Base-by-base conservation (phyloP, 2,888 invertebrate genomes). In the Drosophila fungiperda region DNA sequence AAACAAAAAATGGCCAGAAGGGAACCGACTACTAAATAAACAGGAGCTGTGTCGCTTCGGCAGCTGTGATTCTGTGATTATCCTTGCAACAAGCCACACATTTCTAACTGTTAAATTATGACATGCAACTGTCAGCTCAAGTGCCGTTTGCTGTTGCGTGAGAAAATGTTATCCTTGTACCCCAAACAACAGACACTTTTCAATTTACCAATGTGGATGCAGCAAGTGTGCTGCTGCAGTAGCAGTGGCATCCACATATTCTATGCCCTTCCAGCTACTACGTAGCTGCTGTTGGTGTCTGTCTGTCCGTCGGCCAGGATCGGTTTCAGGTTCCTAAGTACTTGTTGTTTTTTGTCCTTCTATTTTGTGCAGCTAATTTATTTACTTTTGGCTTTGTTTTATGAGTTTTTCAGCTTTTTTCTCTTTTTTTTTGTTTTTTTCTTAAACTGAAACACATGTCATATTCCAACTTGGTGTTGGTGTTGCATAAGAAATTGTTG, bases 101-200 rank as follows among this genome's bases (percentile, higher is more conserved):
- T 76, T 84, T 71, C 57, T 73, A 80, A 74, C 87, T 82, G 86
- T 82, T 88, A 86, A 87, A 90, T 87, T 87, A 87, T 87, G 87
- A 90, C 89, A 82, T 88, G 76, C 78, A 80, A 87, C 83, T 87
- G 87, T 90, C 90, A 88, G 73, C 68, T 88, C 78, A 82, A 87
- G 88, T 88, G 77, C 64, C 60, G 48, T 33, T 58, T 52, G 72
- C 23, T 38, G 62, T 55, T 66, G 78, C 87, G 87, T 87, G 87
- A 89, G 90, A 90, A 87, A 86, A 78, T 80, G 76, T 82, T 87
- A 83, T 83, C 86, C 86, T 88, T 80, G 60, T 75, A 78, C 77
- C 83, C 78, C 80, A 88, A 55, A 55, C 55, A 55, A 82, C 71
- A 85, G 78, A 88, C 82, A 82, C 83, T 80, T 80, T 74, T 68